Conservation (phyloP, 2,113 vertebrate species). For the Capreolus pygargus region DNA sequence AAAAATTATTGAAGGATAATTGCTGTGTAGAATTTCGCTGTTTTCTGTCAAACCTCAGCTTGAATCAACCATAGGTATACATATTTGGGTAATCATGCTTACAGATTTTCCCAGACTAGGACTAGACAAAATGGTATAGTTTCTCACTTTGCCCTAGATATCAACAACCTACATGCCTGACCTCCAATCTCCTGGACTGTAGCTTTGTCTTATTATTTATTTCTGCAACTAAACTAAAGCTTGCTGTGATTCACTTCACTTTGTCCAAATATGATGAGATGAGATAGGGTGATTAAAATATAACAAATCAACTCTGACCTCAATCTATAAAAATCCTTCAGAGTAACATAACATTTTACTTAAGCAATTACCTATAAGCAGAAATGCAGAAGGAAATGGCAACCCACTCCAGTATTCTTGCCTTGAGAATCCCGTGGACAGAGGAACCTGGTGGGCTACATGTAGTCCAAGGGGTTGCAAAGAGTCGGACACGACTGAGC, state of each 20-base stretch:
- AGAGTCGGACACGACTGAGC: too few relatives aligned
- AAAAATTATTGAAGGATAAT: background rate
- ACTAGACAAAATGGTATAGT: background rate
- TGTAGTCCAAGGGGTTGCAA: too few relatives aligned
- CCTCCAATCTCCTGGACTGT: background rate
- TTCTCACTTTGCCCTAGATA: background rate
- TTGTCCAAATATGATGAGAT: background rate
- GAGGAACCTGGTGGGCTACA: too few relatives aligned
- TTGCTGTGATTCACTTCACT: background rate
- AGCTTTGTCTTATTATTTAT: background rate
- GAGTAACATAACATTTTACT: constrained; percentile 1
- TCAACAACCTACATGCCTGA: background rate
- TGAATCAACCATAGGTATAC: background rate
- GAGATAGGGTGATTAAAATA: constrained; percentile 32
- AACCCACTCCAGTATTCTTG: too few relatives aligned
- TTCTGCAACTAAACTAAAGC: constrained; percentile 33
- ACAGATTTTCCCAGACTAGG: background rate
- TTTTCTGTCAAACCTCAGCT: background rate
- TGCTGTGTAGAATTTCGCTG: background rate
- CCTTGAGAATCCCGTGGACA: too few relatives aligned
- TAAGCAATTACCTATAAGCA: background rate
- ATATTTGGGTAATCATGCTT: background rate
- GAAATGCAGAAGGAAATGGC: background rate
- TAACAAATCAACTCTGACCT: constrained; percentile 8
- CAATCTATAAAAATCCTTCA: constrained; percentile 30